Evolutionary conservation across 1,140 invertebrate species (phyloP), one percentile per base, ranked within the genome.

Genomic region (Rhynchophorus ferrugineus): DNA sequence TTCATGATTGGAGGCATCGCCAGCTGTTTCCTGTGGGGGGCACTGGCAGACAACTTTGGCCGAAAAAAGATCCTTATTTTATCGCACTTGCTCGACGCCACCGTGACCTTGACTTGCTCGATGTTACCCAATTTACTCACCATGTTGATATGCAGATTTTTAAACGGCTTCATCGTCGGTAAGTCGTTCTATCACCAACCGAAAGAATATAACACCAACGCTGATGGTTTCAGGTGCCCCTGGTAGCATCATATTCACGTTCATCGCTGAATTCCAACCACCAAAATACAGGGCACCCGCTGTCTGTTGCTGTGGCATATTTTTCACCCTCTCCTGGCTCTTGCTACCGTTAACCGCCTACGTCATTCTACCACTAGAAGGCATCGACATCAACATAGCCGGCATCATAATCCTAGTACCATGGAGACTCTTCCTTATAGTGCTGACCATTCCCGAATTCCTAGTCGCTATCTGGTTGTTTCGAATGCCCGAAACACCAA

Each of bases 401-500:
- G 17, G 35, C 1, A 36, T 60, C 16, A 29, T 63, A 8, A 37
- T 54, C 3, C 16, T 64, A 7, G 53, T 56, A 1, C 58, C 65
- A 3, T 86, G 84, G 84, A 69, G 84, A 7, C 47, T 85, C 1
- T 78, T 81, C 37, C 61, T 84, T 0, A 69, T 80, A 0, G 46
- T 80, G 1, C 72, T 78, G 11, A 75, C 75, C 0, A 29, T 80
- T 0, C 74, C 82, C 1, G 75, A 77, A 20, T 54, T 83, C 16
- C 41, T 76, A 2, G 73, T 76, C 0, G 60, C 74, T 1, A 13
- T 78, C 0, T 69, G 80, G 42, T 60, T 78, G 0, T 72, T 78
- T 3, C 67, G 71, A 6, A 71, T 83, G 3, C 81, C 82, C 0
- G 89, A 91, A 64, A 89, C 84, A 53, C 88, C 89, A 0, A 87